Conservation (phyloP, 2,113 vertebrate genomes). For the Bostrychus sinensis region DNA sequence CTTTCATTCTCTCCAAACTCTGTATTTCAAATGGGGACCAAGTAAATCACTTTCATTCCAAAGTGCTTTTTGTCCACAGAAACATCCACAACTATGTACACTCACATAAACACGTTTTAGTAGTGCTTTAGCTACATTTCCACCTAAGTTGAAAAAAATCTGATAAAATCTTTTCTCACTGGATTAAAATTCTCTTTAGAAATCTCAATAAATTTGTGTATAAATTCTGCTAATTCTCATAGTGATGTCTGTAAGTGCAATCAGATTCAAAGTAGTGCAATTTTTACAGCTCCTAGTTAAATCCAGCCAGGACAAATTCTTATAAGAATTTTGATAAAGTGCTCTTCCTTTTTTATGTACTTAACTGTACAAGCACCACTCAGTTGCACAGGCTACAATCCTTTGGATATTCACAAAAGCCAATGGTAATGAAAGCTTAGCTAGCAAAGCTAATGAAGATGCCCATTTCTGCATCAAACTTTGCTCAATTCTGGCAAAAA, state of each 20-base stretch:
- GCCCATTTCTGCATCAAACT: background rate
- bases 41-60: slow-evolving; percentile 24
- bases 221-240: slow-evolving; percentile 17
- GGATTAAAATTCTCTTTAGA: slow-evolving; percentile 44
- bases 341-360: slow-evolving; percentile 38
- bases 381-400: background rate
- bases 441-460: too few species aligned
- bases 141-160: slow-evolving; percentile 24
- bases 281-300: background rate
- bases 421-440: too few species aligned
- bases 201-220: slow-evolving; percentile 20
- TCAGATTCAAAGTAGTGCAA: slow-evolving; percentile 59
- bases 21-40: background rate
- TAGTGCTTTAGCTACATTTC: slow-evolving; percentile 18
- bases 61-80: slow-evolving; percentile 45
- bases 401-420: background rate
- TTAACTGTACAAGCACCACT: background rate
- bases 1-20: background rate
- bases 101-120: slow-evolving; percentile 19
- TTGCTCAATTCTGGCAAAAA: too few species aligned
- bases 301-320: slow-evolving; percentile 24
- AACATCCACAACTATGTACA: slow-evolving; percentile 16
- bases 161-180: slow-evolving; percentile 42
- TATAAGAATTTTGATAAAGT: slow-evolving; percentile 57
- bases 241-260: slow-evolving; percentile 54